phyloP scores from a whole-genome alignment of 2,797 vertebrate genomes.

The Petrocephalus schoutedeni region DNA sequence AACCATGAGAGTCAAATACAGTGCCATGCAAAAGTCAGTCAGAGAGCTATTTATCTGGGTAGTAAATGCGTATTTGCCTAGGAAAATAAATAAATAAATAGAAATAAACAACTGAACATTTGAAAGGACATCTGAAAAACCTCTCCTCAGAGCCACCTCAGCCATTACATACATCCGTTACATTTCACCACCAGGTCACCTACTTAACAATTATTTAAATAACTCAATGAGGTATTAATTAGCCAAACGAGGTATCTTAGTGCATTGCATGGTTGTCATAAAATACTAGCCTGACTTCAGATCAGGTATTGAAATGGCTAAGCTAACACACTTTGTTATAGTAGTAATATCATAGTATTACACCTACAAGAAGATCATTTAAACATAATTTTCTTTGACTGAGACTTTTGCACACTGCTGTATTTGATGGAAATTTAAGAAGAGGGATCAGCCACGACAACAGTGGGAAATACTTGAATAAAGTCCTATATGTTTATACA shows the following conservation, averaged over 20 bases:
- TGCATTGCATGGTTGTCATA: not conserved
- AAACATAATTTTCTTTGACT: not conserved
- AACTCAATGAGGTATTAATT: not conserved
- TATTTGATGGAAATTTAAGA: not conserved
- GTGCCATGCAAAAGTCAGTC: not conserved
- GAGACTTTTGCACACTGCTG: not conserved
- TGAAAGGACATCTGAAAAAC: not conserved
- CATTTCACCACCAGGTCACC: not conserved
- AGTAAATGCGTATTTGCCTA: not conserved
- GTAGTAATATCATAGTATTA: not conserved
- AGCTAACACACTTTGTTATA: not conserved
- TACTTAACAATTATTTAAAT: not conserved
- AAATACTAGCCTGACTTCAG: not conserved
- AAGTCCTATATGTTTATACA: not conserved
- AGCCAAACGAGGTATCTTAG: not conserved
- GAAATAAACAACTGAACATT: not conserved
- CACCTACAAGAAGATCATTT: not conserved
- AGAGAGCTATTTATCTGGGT: not conserved
- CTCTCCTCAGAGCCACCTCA: not conserved
- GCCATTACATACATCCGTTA: not conserved
- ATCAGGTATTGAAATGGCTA: not conserved
- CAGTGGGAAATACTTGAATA: not conserved
- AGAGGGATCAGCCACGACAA: not conserved
- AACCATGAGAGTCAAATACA: not conserved
- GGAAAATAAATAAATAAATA: not conserved